Conservation (phyloP, 2,113 vertebrate species). For the Zosterops pallidus region DNA sequence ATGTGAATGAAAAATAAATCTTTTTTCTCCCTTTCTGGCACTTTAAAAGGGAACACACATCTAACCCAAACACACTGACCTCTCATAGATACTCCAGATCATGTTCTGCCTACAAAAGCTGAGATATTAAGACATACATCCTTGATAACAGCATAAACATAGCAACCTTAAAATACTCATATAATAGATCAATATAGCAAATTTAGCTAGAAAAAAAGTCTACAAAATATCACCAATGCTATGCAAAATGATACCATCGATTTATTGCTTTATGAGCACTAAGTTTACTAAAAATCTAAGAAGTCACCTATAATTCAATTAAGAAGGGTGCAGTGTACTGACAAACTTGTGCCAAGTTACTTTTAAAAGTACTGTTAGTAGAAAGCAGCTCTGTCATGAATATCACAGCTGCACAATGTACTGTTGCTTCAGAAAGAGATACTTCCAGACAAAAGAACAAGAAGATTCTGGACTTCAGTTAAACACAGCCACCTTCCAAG, state of each 20-base stretch:
- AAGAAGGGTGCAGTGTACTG: background rate
- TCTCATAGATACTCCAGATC: background rate
- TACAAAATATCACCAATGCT: background rate
- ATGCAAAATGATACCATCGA: background rate
- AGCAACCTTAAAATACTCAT: background rate
- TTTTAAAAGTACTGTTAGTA: background rate
- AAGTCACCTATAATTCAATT: background rate
- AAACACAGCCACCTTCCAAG: background rate
- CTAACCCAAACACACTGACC: background rate
- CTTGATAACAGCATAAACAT: background rate
- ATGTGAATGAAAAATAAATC: background rate
- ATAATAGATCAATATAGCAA: background rate
- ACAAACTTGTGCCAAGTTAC: background rate
- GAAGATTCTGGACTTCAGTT: background rate
- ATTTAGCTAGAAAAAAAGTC: background rate
- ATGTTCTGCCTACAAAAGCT: background rate
- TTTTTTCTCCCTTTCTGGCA: background rate
- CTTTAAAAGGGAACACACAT: background rate
- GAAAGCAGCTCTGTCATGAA: background rate
- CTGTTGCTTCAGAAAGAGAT: background rate
- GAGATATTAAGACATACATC: background rate
- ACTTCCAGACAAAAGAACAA: background rate
- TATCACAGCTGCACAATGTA: background rate
- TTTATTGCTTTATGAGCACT: background rate
- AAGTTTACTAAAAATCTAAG: background rate